Conservation (phyloP, 2,113 vertebrate species). For the Lycocorax pyrrhopterus region DNA sequence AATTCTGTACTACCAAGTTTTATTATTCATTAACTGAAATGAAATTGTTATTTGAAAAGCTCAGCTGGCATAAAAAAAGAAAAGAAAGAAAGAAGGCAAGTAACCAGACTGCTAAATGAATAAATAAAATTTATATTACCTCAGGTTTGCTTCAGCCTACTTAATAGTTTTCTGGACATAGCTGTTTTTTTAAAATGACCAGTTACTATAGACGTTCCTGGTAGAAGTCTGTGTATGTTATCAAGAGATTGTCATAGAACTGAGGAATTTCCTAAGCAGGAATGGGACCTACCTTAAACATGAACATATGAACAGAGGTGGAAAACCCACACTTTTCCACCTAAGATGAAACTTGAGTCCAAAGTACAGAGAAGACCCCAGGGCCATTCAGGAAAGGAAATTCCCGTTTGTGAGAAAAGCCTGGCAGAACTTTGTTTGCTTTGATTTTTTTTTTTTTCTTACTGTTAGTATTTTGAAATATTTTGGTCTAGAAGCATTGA, state of each 20-base stretch:
- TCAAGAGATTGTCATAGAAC: not conserved
- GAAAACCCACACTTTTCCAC: not conserved
- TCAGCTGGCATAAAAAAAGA: not conserved
- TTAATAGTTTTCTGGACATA: not conserved
- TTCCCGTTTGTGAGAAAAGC: not conserved
- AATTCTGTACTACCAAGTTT: not conserved
- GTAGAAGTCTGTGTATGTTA: too few relatives aligned
- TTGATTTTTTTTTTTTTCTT: not conserved
- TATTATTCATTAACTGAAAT: not conserved
- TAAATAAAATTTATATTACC: not conserved
- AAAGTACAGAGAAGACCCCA: not conserved
- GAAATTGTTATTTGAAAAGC: not conserved
- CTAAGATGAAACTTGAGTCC: not conserved
- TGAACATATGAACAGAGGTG: not conserved
- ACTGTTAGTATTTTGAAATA: not conserved
- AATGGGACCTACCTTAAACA: not conserved
- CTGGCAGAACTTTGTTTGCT: not conserved
- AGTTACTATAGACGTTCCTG: not conserved
- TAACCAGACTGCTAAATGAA: not conserved
- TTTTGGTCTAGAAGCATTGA: not conserved
- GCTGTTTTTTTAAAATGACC: fast-evolving
- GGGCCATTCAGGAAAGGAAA: not conserved
- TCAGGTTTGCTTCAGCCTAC: not conserved
- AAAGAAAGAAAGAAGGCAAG: not conserved
- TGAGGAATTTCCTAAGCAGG: not conserved